Conservation (phyloP, 2,113 vertebrate genomes). For the Carollia perspicillata region DNA sequence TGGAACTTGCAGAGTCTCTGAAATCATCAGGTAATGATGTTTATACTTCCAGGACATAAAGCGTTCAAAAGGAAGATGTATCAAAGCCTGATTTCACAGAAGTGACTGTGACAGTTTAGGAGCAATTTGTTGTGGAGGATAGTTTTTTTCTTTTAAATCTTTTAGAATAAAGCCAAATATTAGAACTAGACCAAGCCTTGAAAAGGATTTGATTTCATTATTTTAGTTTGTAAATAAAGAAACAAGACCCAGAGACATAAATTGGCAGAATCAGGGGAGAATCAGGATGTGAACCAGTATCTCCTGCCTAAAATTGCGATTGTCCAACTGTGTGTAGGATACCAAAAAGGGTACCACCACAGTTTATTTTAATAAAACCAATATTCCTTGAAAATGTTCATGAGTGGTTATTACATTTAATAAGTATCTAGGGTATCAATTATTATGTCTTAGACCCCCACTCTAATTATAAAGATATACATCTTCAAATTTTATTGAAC, state of each 20-base stretch:
- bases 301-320: not conserved
- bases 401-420: not conserved
- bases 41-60: conserved; percentile 20
- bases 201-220: not conserved
- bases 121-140: not conserved
- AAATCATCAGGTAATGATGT: conserved; percentile 44
- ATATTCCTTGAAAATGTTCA: not conserved
- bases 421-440: not conserved
- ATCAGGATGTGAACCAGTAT: not conserved
- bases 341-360: not conserved
- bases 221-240: conserved; percentile 19
- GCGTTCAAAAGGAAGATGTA: conserved; percentile 19
- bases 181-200: not conserved
- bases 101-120: not conserved
- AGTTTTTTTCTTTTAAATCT: not conserved
- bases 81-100: not conserved
- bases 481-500: conserved; percentile 42
- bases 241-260: not conserved
- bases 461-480: not conserved
- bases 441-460: not conserved
- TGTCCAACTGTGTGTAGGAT: not conserved
- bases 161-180: conserved; percentile 1
- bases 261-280: not conserved
- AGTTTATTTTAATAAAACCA: conserved; percentile 9
- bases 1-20: not conserved